Base-by-base conservation (phyloP, 2,888 invertebrate species). In the Griposia aprilina region DNA sequence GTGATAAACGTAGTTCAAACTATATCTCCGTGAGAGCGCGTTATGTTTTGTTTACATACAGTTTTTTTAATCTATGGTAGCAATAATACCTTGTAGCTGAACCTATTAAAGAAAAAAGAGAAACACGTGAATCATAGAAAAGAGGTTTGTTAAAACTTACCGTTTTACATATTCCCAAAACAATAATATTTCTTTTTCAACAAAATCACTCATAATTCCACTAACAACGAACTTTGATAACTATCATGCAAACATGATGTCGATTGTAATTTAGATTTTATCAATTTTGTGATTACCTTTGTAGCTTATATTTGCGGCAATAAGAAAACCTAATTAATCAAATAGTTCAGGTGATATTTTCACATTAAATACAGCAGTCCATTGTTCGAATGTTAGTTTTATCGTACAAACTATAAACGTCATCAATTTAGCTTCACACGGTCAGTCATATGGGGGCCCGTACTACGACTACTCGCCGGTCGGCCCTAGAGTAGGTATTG, bases 111-210 rank as follows among this genome's bases (percentile, higher is more conserved):
- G 7, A 30, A 52, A 45, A 36, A 52, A 69, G 50, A 48, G 41
- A 36, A 48, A 36, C 45, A 41, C 23, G 36, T 82, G 68, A n/a
- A 45, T 57, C 26, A 1, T 20, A 82, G 17, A 63, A 83, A 78
- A 76, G 48, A 85, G 70, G 78, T 76, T 70, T 66, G 23, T 57
- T 63, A 55, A 26, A 67, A 90, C 95, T 95, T 88, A 96, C 96
- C 95, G 93, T 90, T 96, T 96, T 1, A 97, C 94, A 83, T 96
- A 97, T 89, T 97, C 96, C 96, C 97, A 96, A 89, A 97, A 96
- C 82, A 96, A 82, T 79, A 92, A 91, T 75, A 97, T 95, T 86
- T 97, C 97, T 68, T 95, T 94, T 86, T 95, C 94, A 81, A 96
- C 89, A 80, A 87, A 90, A 73, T 92, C 91, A 88, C 93, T 93